Percentiles rank a stretch among this genome's conserved stretches.
phyloP scores from a whole-genome alignment of 2,797 vertebrate species.

The Halcyon leucocephala region DNA sequence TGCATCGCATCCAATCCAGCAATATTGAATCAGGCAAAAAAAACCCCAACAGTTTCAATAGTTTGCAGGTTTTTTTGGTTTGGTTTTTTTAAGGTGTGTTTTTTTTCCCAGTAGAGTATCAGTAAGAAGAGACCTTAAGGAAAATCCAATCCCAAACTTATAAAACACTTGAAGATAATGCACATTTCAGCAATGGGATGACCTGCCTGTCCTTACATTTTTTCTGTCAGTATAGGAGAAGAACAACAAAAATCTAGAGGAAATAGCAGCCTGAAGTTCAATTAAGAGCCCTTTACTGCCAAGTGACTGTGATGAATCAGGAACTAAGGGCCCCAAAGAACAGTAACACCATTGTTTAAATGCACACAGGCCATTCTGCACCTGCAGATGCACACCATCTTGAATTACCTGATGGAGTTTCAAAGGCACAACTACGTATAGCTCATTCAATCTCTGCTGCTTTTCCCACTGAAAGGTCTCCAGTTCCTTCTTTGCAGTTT shows the following conservation, averaged over 20 bases:
- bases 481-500: conserved; percentile 79
- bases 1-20: not conserved
- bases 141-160: not conserved
- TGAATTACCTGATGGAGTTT: conserved; percentile 89
- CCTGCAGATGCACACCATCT: not conserved
- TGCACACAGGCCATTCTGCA: not conserved
- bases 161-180: not conserved
- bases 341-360: not conserved
- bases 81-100: not conserved
- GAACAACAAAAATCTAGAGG: not conserved
- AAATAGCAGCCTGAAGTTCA: not conserved
- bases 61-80: not conserved
- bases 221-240: not conserved
- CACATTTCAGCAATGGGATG: not conserved
- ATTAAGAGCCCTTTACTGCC: not conserved
- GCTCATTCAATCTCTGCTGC: conserved; percentile 88
- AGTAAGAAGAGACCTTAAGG: not conserved
- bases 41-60: not conserved
- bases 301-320: not conserved
- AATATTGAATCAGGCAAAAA: not conserved
- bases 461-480: conserved; percentile 91
- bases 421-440: conserved; percentile 88
- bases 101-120: not conserved
- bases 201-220: not conserved
- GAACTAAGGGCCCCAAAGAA: not conserved